Percentiles rank a stretch among this genome's conserved stretches.
These are phyloP conservation scores for Ormyrus thymus DNA, from an alignment of 2,888 invertebrate species.

Conservation along the genomic window DNA sequence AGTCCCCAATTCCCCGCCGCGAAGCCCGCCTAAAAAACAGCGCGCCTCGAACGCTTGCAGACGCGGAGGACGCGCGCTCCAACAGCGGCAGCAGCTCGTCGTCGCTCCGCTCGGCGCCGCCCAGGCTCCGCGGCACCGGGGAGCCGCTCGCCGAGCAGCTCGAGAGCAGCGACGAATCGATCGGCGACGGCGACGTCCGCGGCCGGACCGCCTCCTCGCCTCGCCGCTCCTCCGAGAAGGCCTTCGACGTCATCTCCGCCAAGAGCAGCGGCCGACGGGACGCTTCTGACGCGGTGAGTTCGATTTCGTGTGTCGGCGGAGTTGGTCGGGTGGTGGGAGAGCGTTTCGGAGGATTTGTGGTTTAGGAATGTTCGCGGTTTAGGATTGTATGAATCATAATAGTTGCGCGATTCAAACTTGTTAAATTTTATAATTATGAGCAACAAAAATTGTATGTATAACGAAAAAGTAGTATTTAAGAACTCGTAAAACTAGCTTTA, in stretches of 20 bases:
- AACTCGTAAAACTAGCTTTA: too few species aligned
- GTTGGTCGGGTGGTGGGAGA: too few species aligned
- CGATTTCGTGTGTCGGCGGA: too few species aligned
- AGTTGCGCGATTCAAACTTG: too few species aligned
- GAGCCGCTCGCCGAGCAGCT: neutral
- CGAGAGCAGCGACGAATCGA: conserved; percentile 22
- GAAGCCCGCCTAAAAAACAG: too few species aligned
- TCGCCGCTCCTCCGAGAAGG: conserved; percentile 2
- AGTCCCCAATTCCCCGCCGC: too few species aligned
- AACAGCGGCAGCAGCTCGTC: conserved; percentile 45
- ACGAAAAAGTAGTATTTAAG: too few species aligned
- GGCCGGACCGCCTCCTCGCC: neutral
- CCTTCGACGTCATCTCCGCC: conserved; percentile 49
- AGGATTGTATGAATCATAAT: too few species aligned
- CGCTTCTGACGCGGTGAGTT: conserved; percentile 36
- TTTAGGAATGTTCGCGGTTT: too few species aligned
- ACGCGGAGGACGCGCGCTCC: conserved; percentile 25
- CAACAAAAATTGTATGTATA: too few species aligned
- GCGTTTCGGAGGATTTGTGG: too few species aligned
- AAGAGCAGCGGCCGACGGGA: conserved; percentile 19
- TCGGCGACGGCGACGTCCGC: conserved; percentile 3
- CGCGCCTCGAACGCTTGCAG: conserved; percentile 1
- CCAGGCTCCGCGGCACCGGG: neutral
- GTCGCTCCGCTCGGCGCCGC: conserved; percentile 43
- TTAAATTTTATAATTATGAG: too few species aligned